phyloP scores from a whole-genome alignment of 2,888 invertebrate species.

The Rhabditoides inermis region DNA sequence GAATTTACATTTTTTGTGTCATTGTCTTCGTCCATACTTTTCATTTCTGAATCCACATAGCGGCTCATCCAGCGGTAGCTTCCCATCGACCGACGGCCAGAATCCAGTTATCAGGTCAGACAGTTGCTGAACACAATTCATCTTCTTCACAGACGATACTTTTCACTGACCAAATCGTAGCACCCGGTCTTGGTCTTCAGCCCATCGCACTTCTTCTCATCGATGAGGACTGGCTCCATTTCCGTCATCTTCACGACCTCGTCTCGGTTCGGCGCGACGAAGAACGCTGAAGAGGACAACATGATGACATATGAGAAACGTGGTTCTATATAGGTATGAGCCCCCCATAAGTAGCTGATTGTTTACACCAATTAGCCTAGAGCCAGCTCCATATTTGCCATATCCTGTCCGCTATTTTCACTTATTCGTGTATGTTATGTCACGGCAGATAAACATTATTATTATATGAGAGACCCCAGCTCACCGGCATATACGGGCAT shows the following conservation, averaged over 20 bases:
- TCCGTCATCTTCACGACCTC: constrained; percentile 46
- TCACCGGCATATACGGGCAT: constrained; percentile 46
- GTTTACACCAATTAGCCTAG: too few species aligned
- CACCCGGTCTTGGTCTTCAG: constrained; percentile 38
- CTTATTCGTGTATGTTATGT: too few species aligned
- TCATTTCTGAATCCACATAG: constrained; percentile 45
- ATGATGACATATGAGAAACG: too few species aligned
- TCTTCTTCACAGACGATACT: constrained; percentile 11
- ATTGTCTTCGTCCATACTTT: not conserved
- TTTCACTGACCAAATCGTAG: constrained; percentile 29
- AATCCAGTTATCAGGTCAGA: constrained; percentile 45
- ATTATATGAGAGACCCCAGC: not conserved
- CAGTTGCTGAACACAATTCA: too few species aligned
- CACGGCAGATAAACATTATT: too few species aligned
- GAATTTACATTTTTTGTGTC: not conserved
- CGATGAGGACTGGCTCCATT: constrained; percentile 34
- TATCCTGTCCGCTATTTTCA: too few species aligned
- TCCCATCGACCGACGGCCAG: constrained; percentile 45
- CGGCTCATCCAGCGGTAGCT: constrained; percentile 40
- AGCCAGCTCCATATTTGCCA: too few species aligned
- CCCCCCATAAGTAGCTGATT: too few species aligned
- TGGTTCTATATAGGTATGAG: too few species aligned
- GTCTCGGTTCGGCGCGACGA: constrained; percentile 44
- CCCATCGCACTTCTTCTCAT: constrained; percentile 39
- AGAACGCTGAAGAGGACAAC: constrained; percentile 46